A percentile compares a stretch with the other conserved stretches of the same genome.
phyloP scores from a whole-genome alignment of 2,797 vertebrate genomes.

The Coreius guichenoti region DNA sequence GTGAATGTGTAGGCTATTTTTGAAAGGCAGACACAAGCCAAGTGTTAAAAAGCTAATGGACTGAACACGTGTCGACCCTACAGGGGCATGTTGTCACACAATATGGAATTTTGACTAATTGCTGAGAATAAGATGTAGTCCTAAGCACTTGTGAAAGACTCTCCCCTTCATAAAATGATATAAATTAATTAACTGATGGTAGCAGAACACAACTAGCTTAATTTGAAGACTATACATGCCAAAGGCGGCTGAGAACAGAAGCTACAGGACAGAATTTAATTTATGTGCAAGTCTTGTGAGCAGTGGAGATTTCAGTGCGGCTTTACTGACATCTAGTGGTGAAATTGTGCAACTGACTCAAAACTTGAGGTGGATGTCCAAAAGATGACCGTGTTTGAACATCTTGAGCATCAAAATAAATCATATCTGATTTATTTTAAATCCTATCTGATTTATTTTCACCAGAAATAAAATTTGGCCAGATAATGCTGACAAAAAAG shows the following conservation, averaged over 20 bases:
- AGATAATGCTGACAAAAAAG: background rate
- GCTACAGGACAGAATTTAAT: accelerated
- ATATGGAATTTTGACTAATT: background rate
- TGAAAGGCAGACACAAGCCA: background rate
- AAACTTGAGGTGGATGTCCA: background rate
- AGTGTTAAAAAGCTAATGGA: background rate
- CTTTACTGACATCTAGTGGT: constrained; percentile 7
- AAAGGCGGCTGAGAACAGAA: background rate
- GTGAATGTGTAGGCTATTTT: background rate
- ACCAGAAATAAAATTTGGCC: background rate
- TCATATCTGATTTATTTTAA: background rate
- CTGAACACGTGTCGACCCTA: background rate
- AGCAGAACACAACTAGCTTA: background rate
- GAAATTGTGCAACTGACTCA: too few species aligned
- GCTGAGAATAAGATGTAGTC: background rate
- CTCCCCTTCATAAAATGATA: background rate
- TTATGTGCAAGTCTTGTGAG: background rate
- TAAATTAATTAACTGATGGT: accelerated
- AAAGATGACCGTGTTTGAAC: background rate
- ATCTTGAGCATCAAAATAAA: background rate
- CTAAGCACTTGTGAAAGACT: background rate
- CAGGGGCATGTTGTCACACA: background rate
- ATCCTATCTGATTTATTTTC: background rate
- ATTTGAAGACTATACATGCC: too few species aligned
- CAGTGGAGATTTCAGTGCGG: background rate